Evolutionary conservation across 2,797 vertebrate species (phyloP).

Genomic region (Bovichtus diacanthus): DNA sequence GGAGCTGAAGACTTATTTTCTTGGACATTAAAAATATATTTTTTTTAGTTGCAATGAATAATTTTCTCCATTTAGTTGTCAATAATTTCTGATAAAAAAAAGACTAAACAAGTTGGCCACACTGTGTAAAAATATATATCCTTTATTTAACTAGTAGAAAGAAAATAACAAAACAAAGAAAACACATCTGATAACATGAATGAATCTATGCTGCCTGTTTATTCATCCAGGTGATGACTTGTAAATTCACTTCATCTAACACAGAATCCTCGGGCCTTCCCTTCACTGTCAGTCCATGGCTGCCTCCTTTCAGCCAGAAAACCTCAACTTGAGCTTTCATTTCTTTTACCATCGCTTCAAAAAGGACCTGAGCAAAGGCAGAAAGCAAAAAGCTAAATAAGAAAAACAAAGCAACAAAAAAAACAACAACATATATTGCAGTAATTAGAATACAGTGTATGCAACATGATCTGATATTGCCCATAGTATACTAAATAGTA

Average conservation of each 20-base stretch:
- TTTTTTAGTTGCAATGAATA: not conserved
- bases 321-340: slow-evolving; percentile 88
- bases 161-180: not conserved
- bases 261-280: slow-evolving; percentile 87
- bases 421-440: not conserved
- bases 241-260: slow-evolving; percentile 89
- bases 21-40: not conserved
- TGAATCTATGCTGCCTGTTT: slow-evolving; percentile 58
- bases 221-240: slow-evolving; percentile 88
- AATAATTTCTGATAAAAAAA: not conserved
- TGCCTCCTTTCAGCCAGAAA: slow-evolving; percentile 90
- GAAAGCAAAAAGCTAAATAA: not conserved
- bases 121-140: not conserved
- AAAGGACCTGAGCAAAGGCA: slow-evolving; percentile 81
- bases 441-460: not conserved
- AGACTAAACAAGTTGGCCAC: not conserved
- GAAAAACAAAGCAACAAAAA: not conserved
- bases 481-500: not conserved
- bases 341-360: slow-evolving; percentile 84
- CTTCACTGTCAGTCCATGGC: slow-evolving; percentile 90
- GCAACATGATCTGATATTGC: not conserved
- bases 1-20: not conserved
- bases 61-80: not conserved
- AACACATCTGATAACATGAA: not conserved
- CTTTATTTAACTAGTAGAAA: slow-evolving; percentile 41